Evolutionary conservation across 2,113 vertebrate genomes (phyloP).

Genomic region (Lagopus leucura): DNA sequence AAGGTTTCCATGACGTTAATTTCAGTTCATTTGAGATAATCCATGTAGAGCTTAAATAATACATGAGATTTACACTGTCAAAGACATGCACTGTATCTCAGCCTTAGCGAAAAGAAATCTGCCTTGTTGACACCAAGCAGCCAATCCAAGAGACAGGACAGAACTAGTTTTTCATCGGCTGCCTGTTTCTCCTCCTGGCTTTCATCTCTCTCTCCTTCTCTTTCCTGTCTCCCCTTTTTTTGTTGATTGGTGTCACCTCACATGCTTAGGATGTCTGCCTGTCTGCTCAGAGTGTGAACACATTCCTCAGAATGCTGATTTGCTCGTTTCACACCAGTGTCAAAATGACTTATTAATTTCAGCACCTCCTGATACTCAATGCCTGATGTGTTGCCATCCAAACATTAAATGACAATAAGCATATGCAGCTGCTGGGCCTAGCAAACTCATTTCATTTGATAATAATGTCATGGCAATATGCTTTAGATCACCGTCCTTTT

Average conservation of each 20-base stretch:
- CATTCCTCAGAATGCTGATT: slow-evolving; percentile 82
- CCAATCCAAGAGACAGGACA: slow-evolving; percentile 28
- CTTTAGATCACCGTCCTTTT: slow-evolving; percentile 82
- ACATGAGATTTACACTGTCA: slow-evolving; percentile 37
- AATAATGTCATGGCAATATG: slow-evolving; percentile 81
- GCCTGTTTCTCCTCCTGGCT: slow-evolving; percentile 41
- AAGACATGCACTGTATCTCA: neutral
- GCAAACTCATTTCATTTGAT: slow-evolving; percentile 82
- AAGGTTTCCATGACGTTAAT: slow-evolving; percentile 49
- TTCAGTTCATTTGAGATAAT: slow-evolving; percentile 48
- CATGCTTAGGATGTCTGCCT: slow-evolving; percentile 81
- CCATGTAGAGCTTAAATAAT: slow-evolving; percentile 61
- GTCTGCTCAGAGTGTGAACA: slow-evolving; percentile 83
- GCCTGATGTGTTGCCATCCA: slow-evolving; percentile 81
- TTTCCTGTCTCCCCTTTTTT: slow-evolving; percentile 67
- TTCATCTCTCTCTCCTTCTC: slow-evolving; percentile 65
- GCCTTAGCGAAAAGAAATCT: slow-evolving; percentile 23
- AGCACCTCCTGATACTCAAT: slow-evolving; percentile 74
- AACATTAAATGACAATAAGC: slow-evolving; percentile 84
- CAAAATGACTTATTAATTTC: slow-evolving; percentile 84
- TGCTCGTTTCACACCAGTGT: slow-evolving; percentile 83
- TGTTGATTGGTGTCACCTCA: slow-evolving; percentile 84
- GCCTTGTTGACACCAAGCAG: slow-evolving; percentile 45
- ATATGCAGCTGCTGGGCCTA: slow-evolving; percentile 80
- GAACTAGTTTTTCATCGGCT: slow-evolving; percentile 23